These are phyloP conservation scores for Onychomys leucogaster DNA, from an alignment of 2,797 vertebrate genomes.

Conservation along the genomic window DNA sequence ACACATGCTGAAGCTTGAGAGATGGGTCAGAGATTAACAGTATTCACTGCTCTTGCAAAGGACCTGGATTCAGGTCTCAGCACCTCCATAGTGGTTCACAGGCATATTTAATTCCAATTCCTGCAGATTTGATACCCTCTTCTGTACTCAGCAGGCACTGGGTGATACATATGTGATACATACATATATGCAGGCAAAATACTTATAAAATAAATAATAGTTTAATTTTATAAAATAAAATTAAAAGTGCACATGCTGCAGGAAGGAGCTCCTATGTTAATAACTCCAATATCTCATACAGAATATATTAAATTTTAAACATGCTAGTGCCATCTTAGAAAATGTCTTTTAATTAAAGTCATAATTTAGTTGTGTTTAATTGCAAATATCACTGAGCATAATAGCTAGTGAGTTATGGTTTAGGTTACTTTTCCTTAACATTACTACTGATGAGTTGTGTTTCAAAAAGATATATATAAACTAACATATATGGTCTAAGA, in stretches of 20 bases:
- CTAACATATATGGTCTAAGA: neutral
- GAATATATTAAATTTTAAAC: conserved; percentile 88
- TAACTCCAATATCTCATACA: conserved; percentile 84
- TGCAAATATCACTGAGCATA: conserved; percentile 83
- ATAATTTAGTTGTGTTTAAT: conserved; percentile 88
- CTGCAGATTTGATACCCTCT: neutral
- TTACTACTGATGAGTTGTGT: conserved; percentile 65
- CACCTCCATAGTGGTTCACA: neutral
- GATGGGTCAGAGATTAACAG: neutral
- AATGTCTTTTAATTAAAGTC: conserved; percentile 88
- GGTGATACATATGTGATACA: neutral
- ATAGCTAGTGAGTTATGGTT: conserved; percentile 78
- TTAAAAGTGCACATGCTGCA: conserved; percentile 84
- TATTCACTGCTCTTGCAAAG: neutral
- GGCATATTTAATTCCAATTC: neutral
- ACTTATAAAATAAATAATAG: neutral
- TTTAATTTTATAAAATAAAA: neutral
- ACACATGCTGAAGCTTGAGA: neutral
- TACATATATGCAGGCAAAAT: neutral
- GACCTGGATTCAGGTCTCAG: neutral
- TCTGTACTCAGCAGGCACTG: neutral
- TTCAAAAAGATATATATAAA: neutral
- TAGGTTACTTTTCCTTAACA: conserved; percentile 72
- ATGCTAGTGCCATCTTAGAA: conserved; percentile 84
- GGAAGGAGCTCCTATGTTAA: conserved; percentile 85